phyloP scores from a whole-genome alignment of 2,113 vertebrate genomes.

The Clarias batrachus region DNA sequence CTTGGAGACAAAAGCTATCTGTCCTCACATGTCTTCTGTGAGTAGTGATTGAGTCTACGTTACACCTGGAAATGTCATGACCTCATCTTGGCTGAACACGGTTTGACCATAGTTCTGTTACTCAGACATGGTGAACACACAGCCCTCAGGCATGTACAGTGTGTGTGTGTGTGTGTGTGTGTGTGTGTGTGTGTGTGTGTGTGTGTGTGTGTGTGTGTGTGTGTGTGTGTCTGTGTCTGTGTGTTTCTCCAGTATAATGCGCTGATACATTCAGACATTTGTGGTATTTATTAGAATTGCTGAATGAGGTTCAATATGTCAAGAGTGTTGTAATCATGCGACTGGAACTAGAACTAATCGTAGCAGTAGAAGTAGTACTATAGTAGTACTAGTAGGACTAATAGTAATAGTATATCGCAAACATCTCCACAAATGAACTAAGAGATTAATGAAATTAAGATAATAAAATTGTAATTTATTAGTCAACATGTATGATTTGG shows the following conservation, averaged over 20 bases:
- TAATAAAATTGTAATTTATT: neutral
- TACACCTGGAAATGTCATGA: conserved; percentile 50
- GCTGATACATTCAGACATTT: neutral
- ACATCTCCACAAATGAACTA: no score
- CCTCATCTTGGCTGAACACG: conserved; percentile 40
- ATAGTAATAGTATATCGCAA: no score
- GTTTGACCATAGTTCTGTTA: neutral
- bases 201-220: conserved; percentile 42
- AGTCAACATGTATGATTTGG: neutral
- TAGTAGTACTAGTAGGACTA: no score
- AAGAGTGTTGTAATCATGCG: neutral
- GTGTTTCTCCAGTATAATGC: neutral
- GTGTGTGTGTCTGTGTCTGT: conserved; percentile 45
- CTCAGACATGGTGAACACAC: conserved; percentile 18
- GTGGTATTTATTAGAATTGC: neutral
- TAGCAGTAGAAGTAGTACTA: no score
- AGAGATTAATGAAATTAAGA: neutral
- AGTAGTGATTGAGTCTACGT: conserved; percentile 42
- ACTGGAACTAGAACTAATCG: no score
- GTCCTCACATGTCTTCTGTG: conserved; percentile 26
- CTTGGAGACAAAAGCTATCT: neutral
- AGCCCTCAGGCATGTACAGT: conserved; percentile 45
- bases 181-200: no score
- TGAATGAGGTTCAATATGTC: neutral
- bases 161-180: conserved; percentile 45